These are phyloP conservation scores for Craterocephalus amniculus DNA, from an alignment of 2,797 vertebrate species.

Conservation along the genomic window DNA sequence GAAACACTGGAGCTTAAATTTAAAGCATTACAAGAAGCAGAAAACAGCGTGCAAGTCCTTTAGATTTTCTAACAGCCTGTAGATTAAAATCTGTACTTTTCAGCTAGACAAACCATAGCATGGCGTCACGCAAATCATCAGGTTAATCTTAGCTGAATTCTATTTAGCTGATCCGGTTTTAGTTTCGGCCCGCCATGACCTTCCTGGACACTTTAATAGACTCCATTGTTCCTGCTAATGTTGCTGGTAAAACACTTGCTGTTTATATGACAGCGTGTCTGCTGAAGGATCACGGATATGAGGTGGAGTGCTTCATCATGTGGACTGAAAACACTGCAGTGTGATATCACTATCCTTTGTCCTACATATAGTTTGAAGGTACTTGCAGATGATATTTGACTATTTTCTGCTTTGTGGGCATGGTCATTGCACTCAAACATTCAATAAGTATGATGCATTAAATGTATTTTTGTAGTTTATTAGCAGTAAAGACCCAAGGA, in stretches of 20 bases:
- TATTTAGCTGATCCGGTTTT: background rate
- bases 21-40: background rate
- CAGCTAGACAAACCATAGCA: background rate
- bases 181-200: background rate
- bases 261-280: no score
- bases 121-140: background rate
- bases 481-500: background rate
- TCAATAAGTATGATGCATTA: background rate
- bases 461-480: background rate
- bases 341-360: background rate
- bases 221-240: background rate
- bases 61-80: background rate
- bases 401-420: background rate
- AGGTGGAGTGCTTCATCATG: background rate
- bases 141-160: background rate
- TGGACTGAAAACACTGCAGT: background rate
- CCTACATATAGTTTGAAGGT: background rate
- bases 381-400: background rate
- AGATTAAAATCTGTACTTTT: background rate
- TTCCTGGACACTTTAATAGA: background rate
- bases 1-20: background rate
- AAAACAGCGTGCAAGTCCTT: background rate
- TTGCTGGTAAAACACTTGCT: background rate
- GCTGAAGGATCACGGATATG: background rate
- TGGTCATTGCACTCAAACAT: background rate